Percentiles rank a stretch among this genome's conserved stretches.
Evolutionary conservation across 2,888 invertebrate species (phyloP).

Genomic region (Phlogophora meticulosa): DNA sequence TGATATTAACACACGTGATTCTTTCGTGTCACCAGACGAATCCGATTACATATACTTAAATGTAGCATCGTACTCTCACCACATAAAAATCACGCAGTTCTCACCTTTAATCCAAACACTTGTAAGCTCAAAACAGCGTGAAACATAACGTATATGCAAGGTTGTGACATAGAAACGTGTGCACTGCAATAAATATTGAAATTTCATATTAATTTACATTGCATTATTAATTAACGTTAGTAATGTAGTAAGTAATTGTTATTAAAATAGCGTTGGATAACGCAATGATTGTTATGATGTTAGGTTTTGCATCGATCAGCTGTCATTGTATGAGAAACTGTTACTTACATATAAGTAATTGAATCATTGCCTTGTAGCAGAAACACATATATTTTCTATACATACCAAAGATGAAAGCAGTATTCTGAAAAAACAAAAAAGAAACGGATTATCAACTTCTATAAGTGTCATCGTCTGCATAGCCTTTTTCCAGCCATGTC

Average conservation of each 20-base stretch:
- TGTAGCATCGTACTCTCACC: conserved; percentile 27
- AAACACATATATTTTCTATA: background rate
- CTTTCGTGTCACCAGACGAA: conserved; percentile 41
- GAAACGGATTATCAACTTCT: too few relatives aligned
- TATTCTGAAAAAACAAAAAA: too few relatives aligned
- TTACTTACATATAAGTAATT: conserved; percentile 29
- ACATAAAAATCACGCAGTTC: conserved; percentile 15
- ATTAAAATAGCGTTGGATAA: conserved; percentile 66
- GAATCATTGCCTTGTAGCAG: background rate
- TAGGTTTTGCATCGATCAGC: conserved; percentile 37
- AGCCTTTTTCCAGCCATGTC: too few relatives aligned
- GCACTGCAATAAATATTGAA: conserved; percentile 64
- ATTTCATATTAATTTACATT: conserved; percentile 68
- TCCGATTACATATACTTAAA: conserved; percentile 51
- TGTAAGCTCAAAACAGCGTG: conserved; percentile 22
- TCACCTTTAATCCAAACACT: background rate
- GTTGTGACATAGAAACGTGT: conserved; percentile 59
- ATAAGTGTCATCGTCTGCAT: too few relatives aligned
- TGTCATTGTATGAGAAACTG: conserved; percentile 35
- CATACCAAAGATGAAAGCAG: background rate
- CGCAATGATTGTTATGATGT: conserved; percentile 53
- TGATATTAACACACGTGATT: conserved; percentile 51
- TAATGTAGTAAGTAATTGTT: conserved; percentile 62
- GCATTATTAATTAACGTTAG: conserved; percentile 64
- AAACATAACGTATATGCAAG: conserved; percentile 44